Evolutionary conservation across 2,113 vertebrate genomes (phyloP), one percentile per base, ranked within the genome.

Genomic region (Chloropsis hardwickii): DNA sequence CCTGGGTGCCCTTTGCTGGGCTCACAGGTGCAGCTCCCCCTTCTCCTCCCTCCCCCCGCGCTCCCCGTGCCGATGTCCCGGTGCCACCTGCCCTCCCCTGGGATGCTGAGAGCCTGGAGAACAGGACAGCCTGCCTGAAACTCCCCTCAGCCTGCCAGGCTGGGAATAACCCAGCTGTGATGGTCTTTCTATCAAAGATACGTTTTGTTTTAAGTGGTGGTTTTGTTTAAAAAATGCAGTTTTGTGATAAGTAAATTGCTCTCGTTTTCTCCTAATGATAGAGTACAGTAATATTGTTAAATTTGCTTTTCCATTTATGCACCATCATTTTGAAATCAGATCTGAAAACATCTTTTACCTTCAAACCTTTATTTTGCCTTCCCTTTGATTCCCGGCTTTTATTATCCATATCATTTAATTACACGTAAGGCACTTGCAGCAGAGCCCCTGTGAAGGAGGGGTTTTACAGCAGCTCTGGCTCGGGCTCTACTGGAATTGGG

Each of bases 361-460:
- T 80, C 85, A 86, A 90, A 95, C 79, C 71, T 86, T 78, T 80
- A 51, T 90, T 90, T 92, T 88, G 48, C 45, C 51, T 89, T 92
- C 45, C 67, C 84, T 97, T 95, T 91, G 86, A 89, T 89, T 57
- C 74, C 69, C 50, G 73, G 14, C 21, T 83, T 91, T 86, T 78
- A 92, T 92, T 81, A 95, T 70, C 85, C 67, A 12, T 90, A 88
- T 90, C 51, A 58, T 74, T 96, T 96, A 94, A 96, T 95, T 92
- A 90, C 9, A 19, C 12, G 10, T 40, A 2, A 42, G 48, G 54
- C 42, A 5, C 80, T 85, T 25, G 62, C 2, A 0, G 23, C 10
- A 70, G 79, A 65, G 23, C 48, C 86, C 45, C 4, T 44, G 62
- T 5, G 74, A 73, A 66, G 79, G 62, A 66, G 56, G 20, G 45